Evolutionary conservation across 2,797 vertebrate genomes (phyloP).

Genomic region (Tympanoctomys barrerae): DNA sequence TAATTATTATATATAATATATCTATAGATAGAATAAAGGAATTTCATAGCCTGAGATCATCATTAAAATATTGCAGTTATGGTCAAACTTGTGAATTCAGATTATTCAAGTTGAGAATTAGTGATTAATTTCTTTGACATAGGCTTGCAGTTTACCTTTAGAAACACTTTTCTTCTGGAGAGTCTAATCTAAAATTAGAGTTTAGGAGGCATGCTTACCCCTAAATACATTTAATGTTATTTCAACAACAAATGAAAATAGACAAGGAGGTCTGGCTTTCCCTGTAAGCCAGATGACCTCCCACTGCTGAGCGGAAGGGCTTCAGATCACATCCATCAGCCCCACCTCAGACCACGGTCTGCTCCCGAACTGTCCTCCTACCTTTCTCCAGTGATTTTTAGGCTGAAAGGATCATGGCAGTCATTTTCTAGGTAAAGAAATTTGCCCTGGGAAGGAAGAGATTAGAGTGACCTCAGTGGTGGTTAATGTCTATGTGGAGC

Average conservation of each 20-base stretch:
- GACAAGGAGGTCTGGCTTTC: not conserved
- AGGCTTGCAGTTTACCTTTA: not conserved
- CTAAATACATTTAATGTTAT: not conserved
- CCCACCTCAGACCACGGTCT: not conserved
- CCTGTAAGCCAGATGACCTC: not conserved
- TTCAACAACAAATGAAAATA: not conserved
- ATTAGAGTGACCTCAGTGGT: not conserved
- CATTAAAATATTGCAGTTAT: not conserved
- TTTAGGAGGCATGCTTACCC: not conserved
- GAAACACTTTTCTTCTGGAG: constrained; percentile 2
- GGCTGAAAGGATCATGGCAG: not conserved
- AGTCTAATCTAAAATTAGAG: constrained; percentile 6
- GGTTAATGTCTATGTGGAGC: not conserved
- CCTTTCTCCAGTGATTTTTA: not conserved
- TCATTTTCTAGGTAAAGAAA: not conserved
- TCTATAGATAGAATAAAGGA: not conserved
- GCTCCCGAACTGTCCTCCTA: not conserved
- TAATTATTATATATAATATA: not conserved
- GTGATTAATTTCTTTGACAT: constrained; percentile 2
- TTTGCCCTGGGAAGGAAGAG: not conserved
- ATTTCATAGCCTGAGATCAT: not conserved
- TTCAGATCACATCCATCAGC: not conserved
- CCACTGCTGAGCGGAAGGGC: not conserved
- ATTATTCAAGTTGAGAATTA: constrained; percentile 29
- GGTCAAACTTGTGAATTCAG: constrained; percentile 22